These are phyloP conservation scores for Megaustenia siamemsis DNA, from an alignment of 2,888 invertebrate genomes.

Conservation along the genomic window DNA sequence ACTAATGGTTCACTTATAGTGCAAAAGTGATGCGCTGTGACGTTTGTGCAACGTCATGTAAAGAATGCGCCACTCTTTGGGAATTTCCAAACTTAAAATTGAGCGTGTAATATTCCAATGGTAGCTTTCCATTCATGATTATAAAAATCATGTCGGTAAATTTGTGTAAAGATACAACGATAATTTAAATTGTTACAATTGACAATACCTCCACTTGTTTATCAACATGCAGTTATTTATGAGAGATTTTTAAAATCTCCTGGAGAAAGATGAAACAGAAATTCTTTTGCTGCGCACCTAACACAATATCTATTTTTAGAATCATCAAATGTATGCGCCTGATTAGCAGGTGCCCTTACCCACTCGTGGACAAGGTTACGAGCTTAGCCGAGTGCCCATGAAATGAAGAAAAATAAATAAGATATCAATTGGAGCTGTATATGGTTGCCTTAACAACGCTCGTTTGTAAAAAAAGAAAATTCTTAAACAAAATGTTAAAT, in stretches of 20 bases:
- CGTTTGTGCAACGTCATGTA: slow-evolving; percentile 39
- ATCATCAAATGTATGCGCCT: not conserved
- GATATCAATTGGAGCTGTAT: too few relatives aligned
- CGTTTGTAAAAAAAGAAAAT: too few relatives aligned
- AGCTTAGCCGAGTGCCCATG: not conserved
- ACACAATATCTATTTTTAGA: slow-evolving; percentile 20
- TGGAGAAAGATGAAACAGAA: too few relatives aligned
- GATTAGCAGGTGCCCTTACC: slow-evolving; percentile 34
- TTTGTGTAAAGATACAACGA: too few relatives aligned
- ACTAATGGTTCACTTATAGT: slow-evolving; percentile 7
- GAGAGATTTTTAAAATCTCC: too few relatives aligned
- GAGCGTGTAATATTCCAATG: not conserved
- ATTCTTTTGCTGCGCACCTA: slow-evolving; percentile 12
- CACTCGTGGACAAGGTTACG: slow-evolving; percentile 14
- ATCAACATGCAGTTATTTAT: not conserved
- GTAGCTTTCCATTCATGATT: not conserved
- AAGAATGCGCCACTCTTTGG: slow-evolving; percentile 4
- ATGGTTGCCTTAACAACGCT: too few relatives aligned
- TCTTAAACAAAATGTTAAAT: too few relatives aligned
- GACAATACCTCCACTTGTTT: not conserved
- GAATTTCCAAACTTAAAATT: not conserved
- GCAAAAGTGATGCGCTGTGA: slow-evolving; percentile 31
- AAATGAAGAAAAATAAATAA: not conserved
- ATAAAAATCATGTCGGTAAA: too few relatives aligned
- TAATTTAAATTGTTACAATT: not conserved